These are phyloP conservation scores for Galeopterus variegatus DNA, from an alignment of 2,113 vertebrate species.

Conservation along the genomic window DNA sequence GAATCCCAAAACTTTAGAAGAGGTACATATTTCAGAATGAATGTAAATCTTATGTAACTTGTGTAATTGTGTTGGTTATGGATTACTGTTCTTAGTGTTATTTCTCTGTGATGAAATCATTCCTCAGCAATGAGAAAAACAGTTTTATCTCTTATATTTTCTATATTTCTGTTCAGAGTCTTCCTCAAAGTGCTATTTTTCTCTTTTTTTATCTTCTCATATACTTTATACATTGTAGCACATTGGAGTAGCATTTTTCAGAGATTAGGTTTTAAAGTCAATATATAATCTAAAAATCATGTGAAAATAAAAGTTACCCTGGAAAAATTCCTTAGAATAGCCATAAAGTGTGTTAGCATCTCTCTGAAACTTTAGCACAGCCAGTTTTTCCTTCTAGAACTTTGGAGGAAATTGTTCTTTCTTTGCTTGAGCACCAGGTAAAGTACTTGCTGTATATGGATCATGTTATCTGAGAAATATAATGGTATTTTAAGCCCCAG, in stretches of 20 bases:
- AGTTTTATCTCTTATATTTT: constrained; percentile 34
- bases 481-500: background rate
- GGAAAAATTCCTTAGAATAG: background rate
- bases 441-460: background rate
- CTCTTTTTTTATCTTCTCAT: constrained; percentile 4
- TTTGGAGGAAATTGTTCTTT: background rate
- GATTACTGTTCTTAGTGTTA: constrained; percentile 1
- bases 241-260: background rate
- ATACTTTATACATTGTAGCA: background rate
- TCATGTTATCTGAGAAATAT: constrained; percentile 27
- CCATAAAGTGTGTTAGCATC: background rate
- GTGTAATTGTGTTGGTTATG: background rate
- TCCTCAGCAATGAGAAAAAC: background rate
- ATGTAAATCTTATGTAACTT: background rate
- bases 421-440: background rate
- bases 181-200: constrained; percentile 50
- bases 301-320: constrained; percentile 26
- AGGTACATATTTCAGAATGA: constrained; percentile 45
- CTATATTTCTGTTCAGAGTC: background rate
- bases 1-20: constrained; percentile 1
- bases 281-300: background rate
- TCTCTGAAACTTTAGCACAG: background rate
- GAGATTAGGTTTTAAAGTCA: constrained; percentile 31
- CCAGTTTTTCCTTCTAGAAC: background rate
- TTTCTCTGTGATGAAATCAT: constrained; percentile 20